Evolutionary conservation across 2,113 vertebrate species (phyloP), one percentile per base, ranked within the genome.

Genomic region (Eudyptes chrysolophus): DNA sequence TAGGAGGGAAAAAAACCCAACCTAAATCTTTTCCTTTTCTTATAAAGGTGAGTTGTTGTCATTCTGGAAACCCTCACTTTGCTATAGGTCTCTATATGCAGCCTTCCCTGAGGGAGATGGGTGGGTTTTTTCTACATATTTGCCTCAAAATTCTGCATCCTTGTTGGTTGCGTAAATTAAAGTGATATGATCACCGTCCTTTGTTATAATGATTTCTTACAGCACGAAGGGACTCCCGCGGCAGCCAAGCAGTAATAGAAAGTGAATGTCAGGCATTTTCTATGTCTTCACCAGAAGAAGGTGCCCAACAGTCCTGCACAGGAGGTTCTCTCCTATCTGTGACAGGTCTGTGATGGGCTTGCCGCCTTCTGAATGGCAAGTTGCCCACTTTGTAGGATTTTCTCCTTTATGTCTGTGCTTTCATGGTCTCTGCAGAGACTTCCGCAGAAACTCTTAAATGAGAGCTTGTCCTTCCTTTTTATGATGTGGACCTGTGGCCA

Each of bases 1-100:
- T 3, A 3, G 7, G 4, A 42, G 5, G 24, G 5, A 10, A 6
- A 6, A 8, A n/a, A 48, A 3, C 20, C 3, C 44, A 79, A 71
- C 16, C 10, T 36, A 68, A 66, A 65, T 21, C 4, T 34, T 80
- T 74, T 46, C 17, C 26, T 80, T 92, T 82, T 90, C 70, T 40
- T 62, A 29, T 30, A 20, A 71, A 87, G 32, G 18, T 64, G 61
- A 78, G 17, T 48, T 58, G 11, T 36, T 52, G 21, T 60, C 25
- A 40, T 54, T 82, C 49, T 72, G 46, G 8, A 95, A 77, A 58
- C 34, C 57, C 18, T 71, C 21, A 71, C 36, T 90, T 93, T 77
- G 16, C 36, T 71, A 16, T 36, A 78, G 34, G 4, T 58, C 21
- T 79, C 32, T 46, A 17, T 0, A 5, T 57, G 16, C 58, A 86